phyloP scores from a whole-genome alignment of 2,888 invertebrate genomes.

The Pollenia labialis region DNA sequence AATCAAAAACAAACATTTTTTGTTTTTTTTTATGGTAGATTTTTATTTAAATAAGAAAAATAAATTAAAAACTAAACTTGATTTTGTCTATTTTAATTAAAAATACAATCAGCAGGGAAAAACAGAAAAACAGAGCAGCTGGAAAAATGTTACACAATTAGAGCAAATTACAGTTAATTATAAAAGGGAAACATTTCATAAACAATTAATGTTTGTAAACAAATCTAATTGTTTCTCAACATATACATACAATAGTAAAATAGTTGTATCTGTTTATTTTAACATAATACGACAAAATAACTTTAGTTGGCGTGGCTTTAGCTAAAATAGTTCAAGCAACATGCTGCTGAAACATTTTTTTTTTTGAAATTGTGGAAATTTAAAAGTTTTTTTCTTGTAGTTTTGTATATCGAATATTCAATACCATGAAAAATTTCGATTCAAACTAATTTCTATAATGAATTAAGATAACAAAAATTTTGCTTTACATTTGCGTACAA shows the following conservation, averaged over 20 bases:
- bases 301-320: too few species aligned
- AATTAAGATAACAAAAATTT: too few species aligned
- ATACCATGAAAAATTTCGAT: too few species aligned
- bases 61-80: constrained; percentile 28
- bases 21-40: constrained; percentile 3
- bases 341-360: background rate
- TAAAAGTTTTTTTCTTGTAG: too few species aligned
- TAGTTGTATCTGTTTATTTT: too few species aligned
- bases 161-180: constrained; percentile 6
- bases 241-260: too few species aligned
- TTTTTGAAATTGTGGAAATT: too few species aligned
- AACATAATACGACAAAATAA: too few species aligned
- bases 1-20: constrained; percentile 50
- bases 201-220: background rate
- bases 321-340: background rate
- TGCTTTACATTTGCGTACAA: too few species aligned
- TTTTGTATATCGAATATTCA: too few species aligned
- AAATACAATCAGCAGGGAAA: background rate
- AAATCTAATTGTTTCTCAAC: too few species aligned
- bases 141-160: background rate
- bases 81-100: constrained; percentile 41
- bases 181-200: background rate
- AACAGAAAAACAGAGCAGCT: background rate
- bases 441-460: too few species aligned
- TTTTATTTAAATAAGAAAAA: constrained; percentile 57